Conservation (phyloP, 2,797 vertebrate genomes). For the Molossus alvarezi region DNA sequence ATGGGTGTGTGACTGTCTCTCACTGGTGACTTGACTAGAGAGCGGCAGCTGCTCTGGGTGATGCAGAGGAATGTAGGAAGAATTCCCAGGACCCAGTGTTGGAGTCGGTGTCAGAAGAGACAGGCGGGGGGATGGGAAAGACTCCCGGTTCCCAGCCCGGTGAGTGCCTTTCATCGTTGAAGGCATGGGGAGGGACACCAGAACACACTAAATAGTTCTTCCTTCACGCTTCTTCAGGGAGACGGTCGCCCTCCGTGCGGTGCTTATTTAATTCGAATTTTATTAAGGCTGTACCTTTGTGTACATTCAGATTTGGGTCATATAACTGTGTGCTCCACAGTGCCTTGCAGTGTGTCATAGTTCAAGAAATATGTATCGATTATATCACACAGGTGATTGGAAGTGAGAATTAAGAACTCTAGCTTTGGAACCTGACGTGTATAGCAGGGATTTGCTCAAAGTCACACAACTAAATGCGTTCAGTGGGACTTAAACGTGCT, state of each 20-base stretch:
- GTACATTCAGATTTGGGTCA: not conserved
- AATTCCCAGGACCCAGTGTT: not conserved
- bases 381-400: not conserved
- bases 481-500: not conserved
- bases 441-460: not conserved
- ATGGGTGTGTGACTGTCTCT: not conserved
- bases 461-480: not conserved
- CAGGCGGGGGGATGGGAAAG: accelerated
- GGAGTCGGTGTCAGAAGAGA: not conserved
- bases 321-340: not conserved
- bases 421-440: not conserved
- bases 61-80: not conserved
- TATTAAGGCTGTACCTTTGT: not conserved
- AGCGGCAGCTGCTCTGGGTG: not conserved
- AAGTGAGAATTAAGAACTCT: not conserved
- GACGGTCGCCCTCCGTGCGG: not conserved
- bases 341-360: not conserved
- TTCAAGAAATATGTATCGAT: not conserved
- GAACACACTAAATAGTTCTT: not conserved
- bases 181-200: accelerated
- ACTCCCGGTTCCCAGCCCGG: not conserved
- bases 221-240: not conserved
- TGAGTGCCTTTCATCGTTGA: not conserved
- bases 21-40: not conserved
- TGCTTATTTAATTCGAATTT: not conserved